These are phyloP conservation scores for Drosophila limbata DNA, from an alignment of 2,888 invertebrate genomes.

Conservation along the genomic window DNA sequence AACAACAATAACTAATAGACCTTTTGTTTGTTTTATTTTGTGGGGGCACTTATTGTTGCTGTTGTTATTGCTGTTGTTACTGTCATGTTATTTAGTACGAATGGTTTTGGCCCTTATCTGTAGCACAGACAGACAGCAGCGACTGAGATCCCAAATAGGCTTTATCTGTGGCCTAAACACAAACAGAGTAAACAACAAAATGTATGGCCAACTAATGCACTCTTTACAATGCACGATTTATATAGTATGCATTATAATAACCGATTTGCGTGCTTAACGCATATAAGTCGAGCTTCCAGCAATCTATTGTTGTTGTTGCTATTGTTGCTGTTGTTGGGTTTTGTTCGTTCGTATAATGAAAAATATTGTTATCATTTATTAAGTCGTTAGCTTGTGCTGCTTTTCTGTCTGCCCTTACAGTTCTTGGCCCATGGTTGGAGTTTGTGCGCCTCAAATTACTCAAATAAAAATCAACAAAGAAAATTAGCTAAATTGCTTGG, in stretches of 20 bases:
- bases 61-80: constrained; percentile 10
- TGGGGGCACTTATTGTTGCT: constrained; percentile 35
- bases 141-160: constrained; percentile 27
- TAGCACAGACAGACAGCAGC: constrained; percentile 29
- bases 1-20: constrained; percentile 79
- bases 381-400: constrained; percentile 53
- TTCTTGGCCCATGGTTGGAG: constrained; percentile 29
- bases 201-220: constrained; percentile 26
- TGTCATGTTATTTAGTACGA: constrained; percentile 69
- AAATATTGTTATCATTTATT: constrained; percentile 67
- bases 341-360: constrained; percentile 55
- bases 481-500: constrained; percentile 42
- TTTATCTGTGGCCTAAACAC: constrained; percentile 52
- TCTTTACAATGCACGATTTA: constrained; percentile 29
- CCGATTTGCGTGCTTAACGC: constrained; percentile 76
- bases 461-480: constrained; percentile 32
- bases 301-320: constrained; percentile 37
- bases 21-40: constrained; percentile 62
- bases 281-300: constrained; percentile 52
- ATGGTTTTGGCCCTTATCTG: constrained; percentile 67
- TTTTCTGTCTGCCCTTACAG: constrained; percentile 40
- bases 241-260: constrained; percentile 73
- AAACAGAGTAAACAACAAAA: constrained; percentile 20
- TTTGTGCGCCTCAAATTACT: constrained; percentile 19
- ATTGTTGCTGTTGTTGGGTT: constrained; percentile 9